Evolutionary conservation across 2,888 invertebrate species (phyloP), one percentile per base, ranked within the genome.

Genomic region (Ophion slaviceki): DNA sequence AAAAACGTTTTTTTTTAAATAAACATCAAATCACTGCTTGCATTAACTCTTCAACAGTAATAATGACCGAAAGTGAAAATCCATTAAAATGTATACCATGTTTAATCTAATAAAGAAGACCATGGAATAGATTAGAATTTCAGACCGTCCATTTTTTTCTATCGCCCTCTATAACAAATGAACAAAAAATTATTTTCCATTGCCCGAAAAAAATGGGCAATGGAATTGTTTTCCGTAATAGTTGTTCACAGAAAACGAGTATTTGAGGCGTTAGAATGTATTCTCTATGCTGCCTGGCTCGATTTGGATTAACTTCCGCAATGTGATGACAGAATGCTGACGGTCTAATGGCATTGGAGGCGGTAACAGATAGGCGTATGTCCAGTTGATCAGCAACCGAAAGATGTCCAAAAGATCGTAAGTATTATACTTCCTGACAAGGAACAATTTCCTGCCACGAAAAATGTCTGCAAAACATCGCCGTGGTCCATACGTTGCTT

Each of bases 401-500:
- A 62, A 62, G 32, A 28, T 45, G 14, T 67, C 59, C 45, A 59
- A 59, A 74, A 74, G 61, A 59, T 80, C 59, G 66, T 11, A 57
- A 59, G 59, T 14, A 36, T 20, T 28, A 3, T 53, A 17, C 2
- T 40, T 10, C 14, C 53, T 14, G 45, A 67, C 66, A 72, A 66
- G 28, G 80, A 80, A 66, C 66, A 45, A 74, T 59, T 61, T 45
- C 40, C 57, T 72, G 72, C 36, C 36, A 67, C 24, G 57, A 59
- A 47, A 81, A 59, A 36, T 75, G 47, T 79, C 74, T n/a, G 81
- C 47, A 66, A 66, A 82, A 75, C 11, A 80, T 85, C 75, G 53
- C 47, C n/a, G 75, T 74, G 57, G 78, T 82, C 82, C 57, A 75
- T 67, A 20, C 45, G 74, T 74, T 68, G 53, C 75, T 81, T 79